These are phyloP conservation scores for Paragorgia papillata DNA, from an alignment of 92 coral and sea anemone genomes.

Conservation along the genomic window DNA sequence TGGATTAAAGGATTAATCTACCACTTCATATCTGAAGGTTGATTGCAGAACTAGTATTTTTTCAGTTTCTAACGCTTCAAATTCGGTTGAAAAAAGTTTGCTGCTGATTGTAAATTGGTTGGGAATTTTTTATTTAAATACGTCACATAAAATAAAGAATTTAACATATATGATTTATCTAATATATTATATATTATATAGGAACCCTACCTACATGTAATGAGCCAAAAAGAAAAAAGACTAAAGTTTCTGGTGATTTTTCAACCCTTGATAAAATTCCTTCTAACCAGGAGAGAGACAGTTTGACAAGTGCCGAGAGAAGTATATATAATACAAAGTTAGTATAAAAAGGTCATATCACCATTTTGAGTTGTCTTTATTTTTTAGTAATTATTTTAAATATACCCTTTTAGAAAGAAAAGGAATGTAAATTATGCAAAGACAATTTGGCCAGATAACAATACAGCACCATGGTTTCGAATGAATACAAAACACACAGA, in stretches of 20 bases:
- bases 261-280: constrained; percentile 33
- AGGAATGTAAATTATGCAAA: constrained; percentile 54
- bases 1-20: too few species aligned
- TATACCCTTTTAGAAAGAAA: constrained; percentile 44
- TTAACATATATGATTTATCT: too few species aligned
- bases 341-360: constrained; percentile 5
- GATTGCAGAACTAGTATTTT: too few species aligned
- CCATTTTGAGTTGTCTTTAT: not conserved
- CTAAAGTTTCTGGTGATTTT: not conserved
- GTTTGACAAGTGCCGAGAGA: constrained; percentile 38
- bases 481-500: constrained; percentile 47
- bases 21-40: too few species aligned
- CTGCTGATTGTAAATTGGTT: too few species aligned
- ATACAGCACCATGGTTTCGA: constrained; percentile 54
- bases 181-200: too few species aligned
- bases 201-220: too few species aligned
- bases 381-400: not conserved
- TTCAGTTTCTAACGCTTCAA: too few species aligned
- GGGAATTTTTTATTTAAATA: too few species aligned
- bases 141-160: too few species aligned
- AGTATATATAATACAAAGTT: constrained; percentile 46
- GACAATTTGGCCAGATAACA: constrained; percentile 48
- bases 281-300: constrained; percentile 42
- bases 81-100: too few species aligned
- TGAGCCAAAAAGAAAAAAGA: constrained; percentile 19